Conservation (phyloP, 2,797 vertebrate species). For the Chloroceryle inda region DNA sequence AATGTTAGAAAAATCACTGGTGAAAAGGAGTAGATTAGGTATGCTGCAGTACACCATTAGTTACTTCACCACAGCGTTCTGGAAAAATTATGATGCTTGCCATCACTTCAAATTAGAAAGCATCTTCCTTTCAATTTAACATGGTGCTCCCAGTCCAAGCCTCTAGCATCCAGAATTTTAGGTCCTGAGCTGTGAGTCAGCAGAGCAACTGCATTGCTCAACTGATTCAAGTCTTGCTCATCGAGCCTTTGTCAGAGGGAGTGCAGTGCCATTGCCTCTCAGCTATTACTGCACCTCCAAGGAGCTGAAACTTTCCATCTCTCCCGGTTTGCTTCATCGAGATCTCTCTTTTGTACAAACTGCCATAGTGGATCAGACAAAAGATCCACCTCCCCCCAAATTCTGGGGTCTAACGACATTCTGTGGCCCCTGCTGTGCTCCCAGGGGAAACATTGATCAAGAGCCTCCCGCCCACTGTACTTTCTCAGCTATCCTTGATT, state of each 20-base stretch:
- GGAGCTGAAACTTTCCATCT: background rate
- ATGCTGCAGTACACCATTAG: background rate
- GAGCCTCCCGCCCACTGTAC: fast-evolving
- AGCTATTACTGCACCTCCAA: background rate
- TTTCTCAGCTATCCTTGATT: background rate
- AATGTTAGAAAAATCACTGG: background rate
- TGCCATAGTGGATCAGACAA: background rate
- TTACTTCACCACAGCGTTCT: background rate
- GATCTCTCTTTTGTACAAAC: background rate
- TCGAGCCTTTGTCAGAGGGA: background rate
- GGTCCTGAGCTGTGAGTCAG: constrained; percentile 36
- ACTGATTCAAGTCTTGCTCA: background rate
- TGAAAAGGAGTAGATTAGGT: background rate
- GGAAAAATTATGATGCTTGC: background rate
- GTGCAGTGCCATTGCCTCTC: background rate
- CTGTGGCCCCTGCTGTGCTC: background rate
- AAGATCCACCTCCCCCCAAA: background rate
- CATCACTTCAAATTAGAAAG: constrained; percentile 31
- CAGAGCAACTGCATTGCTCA: background rate
- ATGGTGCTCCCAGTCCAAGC: background rate
- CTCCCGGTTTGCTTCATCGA: background rate
- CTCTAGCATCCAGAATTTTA: constrained; percentile 20
- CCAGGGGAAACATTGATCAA: background rate
- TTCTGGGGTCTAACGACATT: background rate
- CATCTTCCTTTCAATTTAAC: background rate